Evolutionary conservation across 2,888 invertebrate species (phyloP).

Genomic region (Tinea trinotella): DNA sequence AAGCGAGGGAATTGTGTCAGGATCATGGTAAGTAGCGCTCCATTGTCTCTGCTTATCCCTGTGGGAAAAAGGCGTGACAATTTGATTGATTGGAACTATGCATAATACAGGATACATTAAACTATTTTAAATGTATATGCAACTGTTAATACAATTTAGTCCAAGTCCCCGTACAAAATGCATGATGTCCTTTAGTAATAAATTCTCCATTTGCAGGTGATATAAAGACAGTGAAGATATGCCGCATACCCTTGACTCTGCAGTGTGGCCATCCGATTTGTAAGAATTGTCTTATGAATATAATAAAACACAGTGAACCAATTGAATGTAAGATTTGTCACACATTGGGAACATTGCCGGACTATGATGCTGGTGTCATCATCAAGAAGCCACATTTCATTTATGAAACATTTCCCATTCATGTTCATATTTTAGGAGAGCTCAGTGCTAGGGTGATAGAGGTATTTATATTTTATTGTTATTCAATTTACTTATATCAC

Average conservation of each 20-base stretch:
- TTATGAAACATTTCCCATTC: conserved; percentile 43
- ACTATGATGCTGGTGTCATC: conserved; percentile 30
- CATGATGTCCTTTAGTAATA: no score
- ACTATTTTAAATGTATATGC: no score
- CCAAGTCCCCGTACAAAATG: no score
- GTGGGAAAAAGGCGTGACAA: no score
- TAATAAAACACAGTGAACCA: conserved; percentile 46
- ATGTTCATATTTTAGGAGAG: conserved; percentile 51
- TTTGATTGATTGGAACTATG: no score
- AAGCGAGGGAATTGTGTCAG: no score
- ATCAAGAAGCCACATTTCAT: conserved; percentile 34
- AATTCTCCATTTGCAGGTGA: conserved; percentile 28
- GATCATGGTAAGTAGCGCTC: no score
- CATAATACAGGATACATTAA: no score
- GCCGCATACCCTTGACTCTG: conserved; percentile 72
- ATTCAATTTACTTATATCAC: no score
- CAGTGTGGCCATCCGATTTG: conserved; percentile 80
- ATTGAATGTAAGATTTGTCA: conserved; percentile 66
- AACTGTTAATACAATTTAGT: no score
- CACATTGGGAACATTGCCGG: conserved; percentile 36
- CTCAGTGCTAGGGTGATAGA: conserved; percentile 36
- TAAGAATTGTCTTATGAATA: conserved; percentile 70
- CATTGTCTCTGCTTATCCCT: no score
- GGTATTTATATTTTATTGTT: no score
- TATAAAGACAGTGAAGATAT: background rate